phyloP scores from a whole-genome alignment of 2,888 invertebrate species.

The Epirrhoe tristata region DNA sequence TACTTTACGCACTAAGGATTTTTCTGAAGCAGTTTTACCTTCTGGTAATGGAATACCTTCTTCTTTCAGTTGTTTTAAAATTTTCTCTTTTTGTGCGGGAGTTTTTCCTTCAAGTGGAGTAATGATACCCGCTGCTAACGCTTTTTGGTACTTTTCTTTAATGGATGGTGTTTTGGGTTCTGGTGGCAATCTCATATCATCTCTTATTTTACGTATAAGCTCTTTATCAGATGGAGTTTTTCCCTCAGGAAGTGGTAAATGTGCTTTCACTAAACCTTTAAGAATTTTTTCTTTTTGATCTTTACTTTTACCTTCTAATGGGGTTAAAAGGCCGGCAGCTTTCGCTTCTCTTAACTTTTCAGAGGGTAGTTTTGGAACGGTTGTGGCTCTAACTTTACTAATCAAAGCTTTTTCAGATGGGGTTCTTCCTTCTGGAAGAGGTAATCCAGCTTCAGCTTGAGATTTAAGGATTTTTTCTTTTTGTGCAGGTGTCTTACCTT shows the following conservation, averaged over 20 bases:
- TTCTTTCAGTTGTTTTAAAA: conserved; percentile 44
- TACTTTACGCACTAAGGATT: conserved; percentile 46
- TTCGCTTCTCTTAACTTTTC: conserved; percentile 42
- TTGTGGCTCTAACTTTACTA: conserved; percentile 25
- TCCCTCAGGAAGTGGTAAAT: conserved; percentile 44
- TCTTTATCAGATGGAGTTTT: conserved; percentile 44
- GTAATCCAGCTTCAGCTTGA: conserved; percentile 40
- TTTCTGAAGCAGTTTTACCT: conserved; percentile 51
- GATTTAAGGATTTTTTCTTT: conserved; percentile 48
- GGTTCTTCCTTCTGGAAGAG: conserved; percentile 45
- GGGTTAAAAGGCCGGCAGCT: conserved; percentile 47
- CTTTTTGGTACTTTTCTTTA: conserved; percentile 50
- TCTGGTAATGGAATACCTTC: conserved; percentile 50
- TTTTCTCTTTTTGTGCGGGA: conserved; percentile 49
- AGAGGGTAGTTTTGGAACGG: conserved; percentile 16
- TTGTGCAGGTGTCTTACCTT: conserved; percentile 42
- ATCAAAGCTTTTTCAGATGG: conserved; percentile 34
- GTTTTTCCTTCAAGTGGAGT: conserved; percentile 52
- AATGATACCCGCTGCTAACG: conserved; percentile 46
- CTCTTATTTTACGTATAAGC: conserved; percentile 33
- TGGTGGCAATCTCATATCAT: conserved; percentile 40
- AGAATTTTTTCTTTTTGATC: conserved; percentile 49
- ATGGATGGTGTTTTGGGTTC: conserved; percentile 48
- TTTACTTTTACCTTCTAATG: conserved; percentile 51
- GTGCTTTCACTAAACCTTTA: conserved; percentile 38